phyloP scores from a whole-genome alignment of 1,140 invertebrate genomes.

The Solen grandis region DNA sequence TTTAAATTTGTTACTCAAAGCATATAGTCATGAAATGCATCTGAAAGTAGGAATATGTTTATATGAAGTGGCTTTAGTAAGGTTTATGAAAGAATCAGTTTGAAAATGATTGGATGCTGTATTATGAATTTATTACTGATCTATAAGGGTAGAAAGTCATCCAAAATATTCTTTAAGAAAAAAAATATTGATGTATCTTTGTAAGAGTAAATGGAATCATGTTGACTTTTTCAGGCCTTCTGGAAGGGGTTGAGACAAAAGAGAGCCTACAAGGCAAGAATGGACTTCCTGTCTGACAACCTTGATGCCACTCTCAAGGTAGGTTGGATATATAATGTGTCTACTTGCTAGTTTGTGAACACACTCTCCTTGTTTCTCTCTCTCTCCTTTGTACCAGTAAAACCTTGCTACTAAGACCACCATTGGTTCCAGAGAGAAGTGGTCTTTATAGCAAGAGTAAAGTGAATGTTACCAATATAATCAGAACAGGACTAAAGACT shows the following conservation, averaged over 20 bases:
- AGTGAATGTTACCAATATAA: background rate
- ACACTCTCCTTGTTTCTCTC: background rate
- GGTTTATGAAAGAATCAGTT: background rate
- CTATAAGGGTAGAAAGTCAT: background rate
- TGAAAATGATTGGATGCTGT: background rate
- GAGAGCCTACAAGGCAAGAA: slow-evolving; percentile 80
- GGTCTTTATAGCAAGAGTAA: too few relatives aligned
- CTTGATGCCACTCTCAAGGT: slow-evolving; percentile 72
- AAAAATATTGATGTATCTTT: background rate
- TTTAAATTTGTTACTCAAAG: too few relatives aligned
- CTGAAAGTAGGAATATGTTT: background rate
- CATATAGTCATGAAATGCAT: too few relatives aligned
- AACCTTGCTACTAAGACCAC: background rate
- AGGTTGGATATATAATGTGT: background rate
- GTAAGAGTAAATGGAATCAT: background rate
- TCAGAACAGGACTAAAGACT: background rate
- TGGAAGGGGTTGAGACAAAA: slow-evolving; percentile 84
- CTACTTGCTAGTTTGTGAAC: too few relatives aligned
- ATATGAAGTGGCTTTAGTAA: background rate
- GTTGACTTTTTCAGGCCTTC: slow-evolving; percentile 85
- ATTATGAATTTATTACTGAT: background rate
- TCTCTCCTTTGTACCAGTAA: background rate
- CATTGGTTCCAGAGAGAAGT: background rate
- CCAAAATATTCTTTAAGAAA: background rate
- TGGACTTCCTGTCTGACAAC: slow-evolving; percentile 71